phyloP scores from a whole-genome alignment of 2,888 invertebrate genomes.

The Drosophila setosimentum region DNA sequence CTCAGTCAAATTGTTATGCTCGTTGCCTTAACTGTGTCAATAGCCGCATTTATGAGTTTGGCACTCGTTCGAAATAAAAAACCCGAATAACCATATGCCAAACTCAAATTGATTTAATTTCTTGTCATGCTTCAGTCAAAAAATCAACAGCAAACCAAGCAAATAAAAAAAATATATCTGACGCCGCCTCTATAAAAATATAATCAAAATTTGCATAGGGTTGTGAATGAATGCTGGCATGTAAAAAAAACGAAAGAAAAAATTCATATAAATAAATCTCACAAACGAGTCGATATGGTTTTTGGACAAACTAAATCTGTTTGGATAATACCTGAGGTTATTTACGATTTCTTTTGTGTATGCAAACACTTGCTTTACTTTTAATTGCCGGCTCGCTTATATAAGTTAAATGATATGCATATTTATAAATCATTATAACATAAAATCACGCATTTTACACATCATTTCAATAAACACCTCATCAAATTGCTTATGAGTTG shows the following conservation, averaged over 20 bases:
- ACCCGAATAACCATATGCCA: constrained; percentile 26
- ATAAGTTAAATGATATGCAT: constrained; percentile 45
- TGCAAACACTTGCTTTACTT: constrained; percentile 67
- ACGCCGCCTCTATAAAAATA: constrained; percentile 32
- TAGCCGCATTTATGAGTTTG: constrained; percentile 71
- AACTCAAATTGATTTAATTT: constrained; percentile 68
- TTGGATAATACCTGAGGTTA: constrained; percentile 40
- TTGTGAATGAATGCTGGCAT: constrained; percentile 62
- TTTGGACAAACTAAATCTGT: constrained; percentile 38
- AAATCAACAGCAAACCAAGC: constrained; percentile 50
- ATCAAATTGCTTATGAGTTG: background rate
- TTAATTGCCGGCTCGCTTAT: constrained; percentile 64
- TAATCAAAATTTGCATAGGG: constrained; percentile 64
- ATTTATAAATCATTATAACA: constrained; percentile 15
- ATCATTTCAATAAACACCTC: constrained; percentile 32
- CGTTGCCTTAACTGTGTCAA: constrained; percentile 72
- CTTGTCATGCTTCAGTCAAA: constrained; percentile 75
- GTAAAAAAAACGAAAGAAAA: constrained; percentile 32
- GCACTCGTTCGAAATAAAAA: constrained; percentile 43
- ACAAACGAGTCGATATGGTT: constrained; percentile 47
- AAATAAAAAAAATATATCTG: constrained; percentile 16
- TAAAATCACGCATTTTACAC: constrained; percentile 50
- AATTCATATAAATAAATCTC: constrained; percentile 44
- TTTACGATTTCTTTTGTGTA: constrained; percentile 66
- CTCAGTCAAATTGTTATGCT: constrained; percentile 50